Evolutionary conservation across 2,888 invertebrate genomes (phyloP).

Genomic region (Antheraea yamamai): DNA sequence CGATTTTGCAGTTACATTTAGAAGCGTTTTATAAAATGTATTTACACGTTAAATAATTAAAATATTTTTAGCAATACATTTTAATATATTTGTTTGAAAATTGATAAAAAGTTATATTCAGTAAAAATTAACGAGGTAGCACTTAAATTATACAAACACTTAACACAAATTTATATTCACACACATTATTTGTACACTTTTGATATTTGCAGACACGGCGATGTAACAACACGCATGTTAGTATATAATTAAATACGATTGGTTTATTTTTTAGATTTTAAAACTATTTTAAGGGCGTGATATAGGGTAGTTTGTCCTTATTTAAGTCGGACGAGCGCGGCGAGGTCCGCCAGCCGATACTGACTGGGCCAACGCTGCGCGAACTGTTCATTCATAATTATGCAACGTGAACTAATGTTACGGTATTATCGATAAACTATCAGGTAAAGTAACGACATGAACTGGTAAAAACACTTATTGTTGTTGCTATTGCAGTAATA

Average conservation of each 20-base stretch:
- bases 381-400: constrained; percentile 55
- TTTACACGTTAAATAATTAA: background rate
- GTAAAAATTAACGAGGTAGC: constrained; percentile 7
- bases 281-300: background rate
- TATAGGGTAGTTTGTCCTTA: constrained; percentile 19
- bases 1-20: background rate
- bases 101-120: background rate
- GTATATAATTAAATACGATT: background rate
- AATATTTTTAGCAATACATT: background rate
- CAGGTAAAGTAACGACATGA: constrained; percentile 23
- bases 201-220: background rate
- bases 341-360: constrained; percentile 48
- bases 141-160: constrained; percentile 3
- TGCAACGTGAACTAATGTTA: constrained; percentile 62
- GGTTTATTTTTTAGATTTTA: background rate
- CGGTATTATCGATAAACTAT: constrained; percentile 59
- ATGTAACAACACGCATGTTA: background rate
- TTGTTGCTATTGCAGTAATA: constrained; percentile 34
- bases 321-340: constrained; percentile 50
- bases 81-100: background rate
- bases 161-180: constrained; percentile 4
- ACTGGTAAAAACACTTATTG: constrained; percentile 41
- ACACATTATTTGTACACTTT: background rate
- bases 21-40: background rate
- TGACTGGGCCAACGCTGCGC: constrained; percentile 53